Conservation (phyloP, 2,113 vertebrate genomes). For the Brienomyrus longianalis region DNA sequence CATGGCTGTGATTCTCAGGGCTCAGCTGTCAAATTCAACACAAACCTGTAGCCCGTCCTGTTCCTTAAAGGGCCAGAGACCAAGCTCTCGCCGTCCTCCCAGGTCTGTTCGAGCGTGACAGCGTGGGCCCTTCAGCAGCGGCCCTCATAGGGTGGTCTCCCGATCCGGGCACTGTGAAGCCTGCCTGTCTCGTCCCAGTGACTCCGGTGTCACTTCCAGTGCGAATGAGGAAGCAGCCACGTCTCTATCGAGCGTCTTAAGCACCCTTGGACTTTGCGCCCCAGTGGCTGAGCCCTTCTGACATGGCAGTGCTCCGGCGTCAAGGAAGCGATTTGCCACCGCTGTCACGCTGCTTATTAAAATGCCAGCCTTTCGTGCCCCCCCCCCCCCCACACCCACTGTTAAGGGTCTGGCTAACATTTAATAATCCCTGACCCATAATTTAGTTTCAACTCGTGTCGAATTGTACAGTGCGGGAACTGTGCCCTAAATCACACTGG, state of each 20-base stretch:
- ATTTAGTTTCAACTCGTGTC: neutral
- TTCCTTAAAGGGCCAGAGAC: neutral
- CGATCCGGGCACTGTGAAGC: neutral
- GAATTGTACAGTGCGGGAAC: neutral
- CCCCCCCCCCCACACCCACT: neutral
- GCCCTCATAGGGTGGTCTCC: neutral
- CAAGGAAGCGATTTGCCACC: neutral
- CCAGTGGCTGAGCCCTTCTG: constrained; percentile 31
- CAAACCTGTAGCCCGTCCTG: neutral
- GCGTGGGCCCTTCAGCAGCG: neutral
- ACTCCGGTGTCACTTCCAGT: constrained; percentile 11
- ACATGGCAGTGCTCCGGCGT: constrained; percentile 25
- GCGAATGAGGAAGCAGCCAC: constrained; percentile 38
- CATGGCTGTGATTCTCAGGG: neutral
- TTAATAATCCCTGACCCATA: neutral
- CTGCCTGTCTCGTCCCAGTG: neutral
- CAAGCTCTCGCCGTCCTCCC: neutral
- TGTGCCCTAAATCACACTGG: neutral
- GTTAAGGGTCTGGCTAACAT: neutral
- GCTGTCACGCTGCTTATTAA: neutral
- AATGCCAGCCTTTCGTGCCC: too few relatives aligned
- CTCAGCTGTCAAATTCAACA: neutral
- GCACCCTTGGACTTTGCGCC: constrained; percentile 61
- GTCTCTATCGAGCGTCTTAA: constrained; percentile 44
- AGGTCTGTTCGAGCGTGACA: neutral